Percentiles rank a stretch among this genome's conserved stretches.
Evolutionary conservation across 92 coral and sea anemone genomes (phyloP).

Genomic region (Pocillopora grandis): DNA sequence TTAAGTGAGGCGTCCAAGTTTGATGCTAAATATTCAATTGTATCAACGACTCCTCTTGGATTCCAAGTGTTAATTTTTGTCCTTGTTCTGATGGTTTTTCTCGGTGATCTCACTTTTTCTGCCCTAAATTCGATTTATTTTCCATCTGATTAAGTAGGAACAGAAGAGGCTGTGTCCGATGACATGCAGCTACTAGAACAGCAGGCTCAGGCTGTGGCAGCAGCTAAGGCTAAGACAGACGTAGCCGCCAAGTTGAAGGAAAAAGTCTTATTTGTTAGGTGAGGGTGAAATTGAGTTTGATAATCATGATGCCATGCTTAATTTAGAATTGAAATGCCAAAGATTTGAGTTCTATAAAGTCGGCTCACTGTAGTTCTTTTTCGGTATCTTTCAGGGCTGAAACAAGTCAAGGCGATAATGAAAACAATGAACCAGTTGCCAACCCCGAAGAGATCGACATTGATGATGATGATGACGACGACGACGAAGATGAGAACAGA

Average conservation of each 20-base stretch:
- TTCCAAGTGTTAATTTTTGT: too few relatives aligned
- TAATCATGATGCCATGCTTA: not conserved
- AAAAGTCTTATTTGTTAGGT: conserved; percentile 97
- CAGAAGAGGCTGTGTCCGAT: conserved; percentile 68
- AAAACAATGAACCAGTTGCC: conserved; percentile 65
- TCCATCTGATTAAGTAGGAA: conserved; percentile 21
- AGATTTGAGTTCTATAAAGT: not conserved
- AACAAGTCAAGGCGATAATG: conserved; percentile 68
- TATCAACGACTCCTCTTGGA: too few relatives aligned
- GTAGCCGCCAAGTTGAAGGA: conserved; percentile 66
- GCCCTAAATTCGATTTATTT: not conserved
- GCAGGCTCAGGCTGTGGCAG: conserved; percentile 79
- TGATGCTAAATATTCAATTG: too few relatives aligned
- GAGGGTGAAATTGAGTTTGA: not conserved
- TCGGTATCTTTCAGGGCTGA: conserved; percentile 65
- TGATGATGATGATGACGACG: conserved; percentile 93
- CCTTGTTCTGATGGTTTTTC: too few relatives aligned
- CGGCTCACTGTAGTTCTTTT: not conserved
- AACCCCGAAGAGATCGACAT: conserved; percentile 98
- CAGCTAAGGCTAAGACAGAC: conserved; percentile 55
- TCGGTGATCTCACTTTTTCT: too few relatives aligned
- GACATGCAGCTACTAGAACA: conserved; percentile 93
- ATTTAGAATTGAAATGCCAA: not conserved
- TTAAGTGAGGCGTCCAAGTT: not conserved
- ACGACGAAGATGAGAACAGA: conserved; percentile 18